These are phyloP conservation scores for Microchirus variegatus DNA, from an alignment of 2,797 vertebrate species.

Conservation along the genomic window DNA sequence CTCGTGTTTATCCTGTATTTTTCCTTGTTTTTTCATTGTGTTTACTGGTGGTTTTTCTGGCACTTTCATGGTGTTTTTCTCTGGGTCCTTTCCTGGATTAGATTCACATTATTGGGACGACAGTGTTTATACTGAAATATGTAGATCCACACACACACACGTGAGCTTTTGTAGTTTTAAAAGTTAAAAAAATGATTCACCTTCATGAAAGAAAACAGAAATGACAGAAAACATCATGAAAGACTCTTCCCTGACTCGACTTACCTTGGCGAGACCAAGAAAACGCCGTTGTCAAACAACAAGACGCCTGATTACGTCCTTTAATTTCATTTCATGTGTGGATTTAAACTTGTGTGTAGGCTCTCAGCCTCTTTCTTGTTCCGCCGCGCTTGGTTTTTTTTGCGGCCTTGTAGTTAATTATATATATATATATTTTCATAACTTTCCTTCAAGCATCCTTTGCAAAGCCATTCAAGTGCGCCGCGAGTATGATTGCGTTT, in stretches of 20 bases:
- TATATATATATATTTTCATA: slow-evolving; percentile 12
- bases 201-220: slow-evolving; percentile 30
- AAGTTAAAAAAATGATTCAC: slow-evolving; percentile 36
- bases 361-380: neutral
- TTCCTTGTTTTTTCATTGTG: too few relatives aligned
- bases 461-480: slow-evolving; percentile 24
- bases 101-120: too few relatives aligned
- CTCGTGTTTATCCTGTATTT: too few relatives aligned
- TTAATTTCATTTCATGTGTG: slow-evolving; percentile 37
- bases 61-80: too few relatives aligned
- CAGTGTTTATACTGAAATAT: too few relatives aligned
- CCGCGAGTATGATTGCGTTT: slow-evolving; percentile 24
- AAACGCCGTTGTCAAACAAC: slow-evolving; percentile 22
- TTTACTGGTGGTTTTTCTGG: too few relatives aligned
- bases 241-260: slow-evolving; percentile 43
- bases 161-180: slow-evolving; percentile 20
- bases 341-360: slow-evolving; percentile 2
- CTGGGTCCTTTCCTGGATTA: too few relatives aligned
- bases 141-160: neutral
- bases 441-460: slow-evolving; percentile 28
- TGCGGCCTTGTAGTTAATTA: slow-evolving; percentile 37
- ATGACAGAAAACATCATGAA: slow-evolving; percentile 41
- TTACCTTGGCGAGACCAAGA: slow-evolving; percentile 60
- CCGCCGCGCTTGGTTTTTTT: slow-evolving; percentile 8
- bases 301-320: slow-evolving; percentile 50